Evolutionary conservation across 1,140 invertebrate genomes (phyloP).

Genomic region (Hycleus cichorii): DNA sequence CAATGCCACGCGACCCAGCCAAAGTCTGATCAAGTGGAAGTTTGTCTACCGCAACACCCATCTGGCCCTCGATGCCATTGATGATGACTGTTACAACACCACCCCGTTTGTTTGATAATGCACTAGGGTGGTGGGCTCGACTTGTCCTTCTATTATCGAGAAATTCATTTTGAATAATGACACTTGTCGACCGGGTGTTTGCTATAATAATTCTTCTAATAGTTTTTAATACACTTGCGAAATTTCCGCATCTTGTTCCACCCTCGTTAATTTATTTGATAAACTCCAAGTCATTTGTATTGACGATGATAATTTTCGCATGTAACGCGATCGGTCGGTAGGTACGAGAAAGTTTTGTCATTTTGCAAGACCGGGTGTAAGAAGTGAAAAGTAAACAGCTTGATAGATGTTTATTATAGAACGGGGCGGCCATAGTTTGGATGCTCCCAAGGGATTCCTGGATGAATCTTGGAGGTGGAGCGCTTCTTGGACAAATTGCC

Average conservation of each 20-base stretch:
- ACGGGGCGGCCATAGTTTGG: constrained; percentile 32
- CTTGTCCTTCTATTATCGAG: constrained; percentile 1
- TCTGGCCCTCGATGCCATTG: background rate
- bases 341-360: constrained; percentile 1
- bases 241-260: too few species aligned
- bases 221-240: too few species aligned
- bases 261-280: too few species aligned
- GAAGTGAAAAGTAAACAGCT: constrained; percentile 34
- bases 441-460: constrained; percentile 28
- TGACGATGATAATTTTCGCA: too few species aligned
- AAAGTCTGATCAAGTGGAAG: constrained; percentile 12
- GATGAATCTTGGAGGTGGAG: constrained; percentile 37
- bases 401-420: constrained; percentile 38
- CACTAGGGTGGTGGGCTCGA: background rate
- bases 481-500: constrained; percentile 37
- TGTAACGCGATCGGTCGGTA: too few species aligned
- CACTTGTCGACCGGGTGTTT: constrained; percentile 7
- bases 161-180: constrained; percentile 11
- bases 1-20: constrained; percentile 7
- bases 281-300: too few species aligned
- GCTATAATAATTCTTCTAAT: background rate
- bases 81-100: too few species aligned
- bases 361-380: constrained; percentile 1
- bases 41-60: constrained; percentile 11
- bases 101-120: too few species aligned